Conservation (phyloP, 2,113 vertebrate species). For the Podocnemis expansa region DNA sequence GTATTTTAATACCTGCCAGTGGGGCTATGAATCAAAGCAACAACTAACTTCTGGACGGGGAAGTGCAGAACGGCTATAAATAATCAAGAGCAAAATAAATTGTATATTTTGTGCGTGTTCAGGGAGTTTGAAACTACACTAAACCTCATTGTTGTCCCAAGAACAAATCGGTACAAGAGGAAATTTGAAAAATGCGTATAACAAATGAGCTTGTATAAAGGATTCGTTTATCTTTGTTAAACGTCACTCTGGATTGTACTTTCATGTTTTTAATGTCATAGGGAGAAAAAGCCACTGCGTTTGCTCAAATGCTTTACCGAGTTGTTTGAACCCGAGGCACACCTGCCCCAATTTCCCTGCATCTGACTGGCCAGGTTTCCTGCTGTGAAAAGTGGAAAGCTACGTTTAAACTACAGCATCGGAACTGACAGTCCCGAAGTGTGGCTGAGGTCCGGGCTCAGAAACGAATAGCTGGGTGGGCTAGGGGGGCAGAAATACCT, state of each 20-base stretch:
- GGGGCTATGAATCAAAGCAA: neutral
- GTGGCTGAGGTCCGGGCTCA: neutral
- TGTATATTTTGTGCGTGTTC: neutral
- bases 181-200: neutral
- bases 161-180: neutral
- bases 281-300: neutral
- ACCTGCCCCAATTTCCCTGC: neutral
- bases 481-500: neutral
- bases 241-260: neutral
- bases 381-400: neutral
- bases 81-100: neutral
- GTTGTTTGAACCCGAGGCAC: neutral
- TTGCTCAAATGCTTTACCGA: neutral
- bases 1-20: neutral
- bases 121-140: too few relatives aligned
- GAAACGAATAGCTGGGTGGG: neutral
- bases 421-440: neutral
- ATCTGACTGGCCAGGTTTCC: neutral
- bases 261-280: neutral
- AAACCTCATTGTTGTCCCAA: neutral
- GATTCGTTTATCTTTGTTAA: neutral
- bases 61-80: accelerated
- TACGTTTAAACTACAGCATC: neutral
- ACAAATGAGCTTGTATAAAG: neutral
- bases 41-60: accelerated